A percentile compares a stretch with the other conserved stretches of the same genome.
phyloP scores from a whole-genome alignment of 2,888 invertebrate genomes.

The Cordilura impudica region DNA sequence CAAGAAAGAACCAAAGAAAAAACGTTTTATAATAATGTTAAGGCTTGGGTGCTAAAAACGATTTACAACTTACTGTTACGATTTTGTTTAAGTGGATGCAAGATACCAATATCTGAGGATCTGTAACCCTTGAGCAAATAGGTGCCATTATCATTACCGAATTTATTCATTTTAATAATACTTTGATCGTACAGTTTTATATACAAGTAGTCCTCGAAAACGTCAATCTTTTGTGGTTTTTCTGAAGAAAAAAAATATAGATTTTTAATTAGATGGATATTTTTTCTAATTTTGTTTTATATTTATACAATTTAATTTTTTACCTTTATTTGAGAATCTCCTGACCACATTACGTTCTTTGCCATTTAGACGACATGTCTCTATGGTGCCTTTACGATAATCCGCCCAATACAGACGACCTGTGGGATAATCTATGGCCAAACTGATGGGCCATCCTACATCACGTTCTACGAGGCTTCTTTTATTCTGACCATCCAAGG shows the following conservation, averaged over 20 bases:
- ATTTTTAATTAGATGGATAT: too few species aligned
- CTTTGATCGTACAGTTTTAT: conserved; percentile 83
- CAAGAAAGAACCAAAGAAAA: neutral
- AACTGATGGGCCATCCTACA: conserved; percentile 86
- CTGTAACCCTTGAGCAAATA: conserved; percentile 81
- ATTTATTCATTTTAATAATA: conserved; percentile 83
- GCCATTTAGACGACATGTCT: conserved; percentile 85
- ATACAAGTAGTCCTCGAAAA: conserved; percentile 86
- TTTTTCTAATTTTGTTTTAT: too few species aligned
- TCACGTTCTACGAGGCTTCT: conserved; percentile 81
- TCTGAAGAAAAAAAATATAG: conserved; percentile 70
- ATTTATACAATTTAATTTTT: conserved; percentile 25
- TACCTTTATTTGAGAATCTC: conserved; percentile 79
- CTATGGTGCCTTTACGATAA: conserved; percentile 85
- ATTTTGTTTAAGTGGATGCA: conserved; percentile 83
- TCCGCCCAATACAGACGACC: conserved; percentile 91
- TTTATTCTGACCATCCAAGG: conserved; percentile 82
- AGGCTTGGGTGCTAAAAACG: neutral
- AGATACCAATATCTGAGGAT: conserved; percentile 83
- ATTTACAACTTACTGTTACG: conserved; percentile 77
- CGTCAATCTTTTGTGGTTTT: conserved; percentile 85
- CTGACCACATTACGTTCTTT: conserved; percentile 82
- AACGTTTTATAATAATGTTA: neutral
- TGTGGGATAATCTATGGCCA: conserved; percentile 87
- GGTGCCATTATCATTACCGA: conserved; percentile 81